Percentiles rank a stretch among this genome's conserved stretches.
Conservation (phyloP, 1,140 invertebrate species). For the Antheraea pernyi region DNA sequence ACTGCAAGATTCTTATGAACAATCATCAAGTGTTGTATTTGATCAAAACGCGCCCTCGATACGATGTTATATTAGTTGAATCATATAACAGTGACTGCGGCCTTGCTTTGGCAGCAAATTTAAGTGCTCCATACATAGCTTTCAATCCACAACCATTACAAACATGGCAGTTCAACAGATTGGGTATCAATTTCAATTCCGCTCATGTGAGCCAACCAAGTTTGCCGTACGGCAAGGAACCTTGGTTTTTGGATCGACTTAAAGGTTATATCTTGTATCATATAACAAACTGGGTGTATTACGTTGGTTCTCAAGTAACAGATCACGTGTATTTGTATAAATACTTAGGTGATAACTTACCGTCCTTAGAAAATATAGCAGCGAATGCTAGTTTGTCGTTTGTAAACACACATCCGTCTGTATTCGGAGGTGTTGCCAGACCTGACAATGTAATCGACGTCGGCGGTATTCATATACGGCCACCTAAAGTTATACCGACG, state of each 20-base stretch:
- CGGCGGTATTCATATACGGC: slow-evolving; percentile 77
- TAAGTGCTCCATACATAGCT: slow-evolving; percentile 79
- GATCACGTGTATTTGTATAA: slow-evolving; percentile 78
- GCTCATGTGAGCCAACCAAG: slow-evolving; percentile 79
- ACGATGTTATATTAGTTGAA: slow-evolving; percentile 82
- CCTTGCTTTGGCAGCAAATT: slow-evolving; percentile 78
- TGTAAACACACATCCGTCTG: slow-evolving; percentile 80
- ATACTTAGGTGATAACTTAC: slow-evolving; percentile 79
- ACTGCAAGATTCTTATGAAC: slow-evolving; percentile 78
- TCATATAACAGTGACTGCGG: slow-evolving; percentile 83
- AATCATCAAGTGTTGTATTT: slow-evolving; percentile 76
- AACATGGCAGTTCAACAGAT: slow-evolving; percentile 80
- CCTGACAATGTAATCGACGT: slow-evolving; percentile 82
- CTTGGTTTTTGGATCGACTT: slow-evolving; percentile 78
- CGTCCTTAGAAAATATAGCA: slow-evolving; percentile 78
- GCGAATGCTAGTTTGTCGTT: slow-evolving; percentile 80
- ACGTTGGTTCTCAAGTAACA: slow-evolving; percentile 72
- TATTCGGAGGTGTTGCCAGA: slow-evolving; percentile 71
- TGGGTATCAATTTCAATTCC: slow-evolving; percentile 80
- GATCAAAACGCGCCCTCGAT: slow-evolving; percentile 71
- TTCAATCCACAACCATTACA: slow-evolving; percentile 81
- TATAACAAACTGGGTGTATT: slow-evolving; percentile 73
- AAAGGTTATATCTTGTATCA: slow-evolving; percentile 77
- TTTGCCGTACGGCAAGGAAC: slow-evolving; percentile 75
- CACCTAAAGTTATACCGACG: slow-evolving; percentile 64